Percentiles rank a stretch among this genome's conserved stretches.
Conservation (phyloP, 1,140 invertebrate species). For the honey bee (Apis mellifera) region DNA sequence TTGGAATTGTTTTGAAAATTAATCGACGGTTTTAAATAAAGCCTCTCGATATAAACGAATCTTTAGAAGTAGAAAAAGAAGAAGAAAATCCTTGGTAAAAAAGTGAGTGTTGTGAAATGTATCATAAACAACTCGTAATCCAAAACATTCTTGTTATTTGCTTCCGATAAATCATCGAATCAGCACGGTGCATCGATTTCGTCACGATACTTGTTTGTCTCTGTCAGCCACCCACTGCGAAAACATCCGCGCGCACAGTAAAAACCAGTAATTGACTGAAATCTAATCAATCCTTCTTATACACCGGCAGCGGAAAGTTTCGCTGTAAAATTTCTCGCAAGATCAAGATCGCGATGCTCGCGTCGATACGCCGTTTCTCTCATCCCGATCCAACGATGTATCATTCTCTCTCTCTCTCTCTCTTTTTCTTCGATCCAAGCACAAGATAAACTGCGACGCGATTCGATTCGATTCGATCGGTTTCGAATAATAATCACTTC, state of each 20-base stretch:
- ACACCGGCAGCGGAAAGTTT: conserved; percentile 25
- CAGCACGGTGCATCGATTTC: conserved; percentile 12
- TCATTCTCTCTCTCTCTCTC: background rate
- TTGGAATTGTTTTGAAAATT: too few species aligned
- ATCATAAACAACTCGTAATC: background rate
- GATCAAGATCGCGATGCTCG: conserved; percentile 10
- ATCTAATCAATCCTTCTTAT: conserved; percentile 58
- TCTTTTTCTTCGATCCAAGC: too few species aligned
- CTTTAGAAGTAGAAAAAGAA: too few species aligned
- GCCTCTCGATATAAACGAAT: background rate
- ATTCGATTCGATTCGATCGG: too few species aligned
- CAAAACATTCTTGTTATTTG: conserved; percentile 1
- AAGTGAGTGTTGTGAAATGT: background rate
- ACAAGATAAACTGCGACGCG: too few species aligned
- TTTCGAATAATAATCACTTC: too few species aligned
- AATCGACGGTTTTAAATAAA: background rate
- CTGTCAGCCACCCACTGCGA: conserved; percentile 61
- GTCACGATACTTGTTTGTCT: conserved; percentile 37
- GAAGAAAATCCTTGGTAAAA: background rate
- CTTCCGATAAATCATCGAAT: conserved; percentile 32
- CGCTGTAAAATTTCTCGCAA: background rate
- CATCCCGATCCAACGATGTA: background rate
- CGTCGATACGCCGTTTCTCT: too few species aligned
- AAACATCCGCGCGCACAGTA: conserved; percentile 51
- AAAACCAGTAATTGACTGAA: conserved; percentile 65